Evolutionary conservation across 1,140 invertebrate genomes (phyloP).

Genomic region (Papilio polytes): DNA sequence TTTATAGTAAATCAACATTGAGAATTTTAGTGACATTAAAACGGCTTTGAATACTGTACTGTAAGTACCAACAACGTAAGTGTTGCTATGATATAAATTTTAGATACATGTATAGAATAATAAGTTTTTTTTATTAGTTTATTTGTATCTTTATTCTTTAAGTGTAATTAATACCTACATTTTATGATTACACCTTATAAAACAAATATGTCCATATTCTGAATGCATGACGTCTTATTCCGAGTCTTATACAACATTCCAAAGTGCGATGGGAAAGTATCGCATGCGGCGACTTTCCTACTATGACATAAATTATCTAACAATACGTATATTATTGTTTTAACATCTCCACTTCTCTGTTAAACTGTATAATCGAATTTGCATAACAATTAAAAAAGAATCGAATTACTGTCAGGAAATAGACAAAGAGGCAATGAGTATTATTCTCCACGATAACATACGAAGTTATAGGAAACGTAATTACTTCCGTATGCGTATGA

Average conservation of each 20-base stretch:
- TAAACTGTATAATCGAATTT: neutral
- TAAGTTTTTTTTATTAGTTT: no score
- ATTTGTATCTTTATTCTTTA: no score
- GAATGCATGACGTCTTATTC: slow-evolving; percentile 34
- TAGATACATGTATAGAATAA: no score
- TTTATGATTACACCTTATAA: neutral
- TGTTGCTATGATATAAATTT: no score
- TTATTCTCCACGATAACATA: neutral
- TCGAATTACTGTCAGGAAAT: slow-evolving; percentile 11
- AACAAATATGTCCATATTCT: neutral
- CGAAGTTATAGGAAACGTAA: slow-evolving; percentile 23
- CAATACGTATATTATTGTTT: slow-evolving; percentile 48
- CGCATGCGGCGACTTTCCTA: slow-evolving; percentile 45
- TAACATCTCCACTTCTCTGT: slow-evolving; percentile 21
- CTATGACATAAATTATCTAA: slow-evolving; percentile 47
- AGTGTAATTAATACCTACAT: no score
- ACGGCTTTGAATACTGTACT: neutral
- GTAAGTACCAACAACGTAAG: neutral
- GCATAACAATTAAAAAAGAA: neutral
- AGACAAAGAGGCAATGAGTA: slow-evolving; percentile 1
- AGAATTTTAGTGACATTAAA: neutral
- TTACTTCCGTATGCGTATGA: slow-evolving; percentile 20
- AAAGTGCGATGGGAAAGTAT: slow-evolving; percentile 53
- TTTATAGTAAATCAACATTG: neutral
- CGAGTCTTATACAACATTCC: slow-evolving; percentile 50